Base-by-base conservation (phyloP, 2,113 vertebrate species). In the Rallus limicola region DNA sequence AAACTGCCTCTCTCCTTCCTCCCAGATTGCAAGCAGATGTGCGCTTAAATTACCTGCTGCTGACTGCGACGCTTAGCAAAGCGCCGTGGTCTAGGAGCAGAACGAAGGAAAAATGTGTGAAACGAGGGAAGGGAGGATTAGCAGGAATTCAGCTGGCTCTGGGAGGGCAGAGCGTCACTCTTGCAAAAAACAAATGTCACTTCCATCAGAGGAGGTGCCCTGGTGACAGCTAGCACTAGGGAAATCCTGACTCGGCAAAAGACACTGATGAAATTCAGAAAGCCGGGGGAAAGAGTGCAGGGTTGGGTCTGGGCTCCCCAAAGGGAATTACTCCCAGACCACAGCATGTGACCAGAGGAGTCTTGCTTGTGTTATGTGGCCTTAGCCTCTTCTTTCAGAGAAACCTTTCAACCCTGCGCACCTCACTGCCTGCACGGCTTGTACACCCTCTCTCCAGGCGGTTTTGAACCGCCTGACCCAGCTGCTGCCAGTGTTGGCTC, bases 21-120 rank as follows among this genome's bases (percentile, higher is more conserved):
- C 68, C 64, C 97, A 96, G 95, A 97, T 95, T 95, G 95, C 96
- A 97, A 97, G 96, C 96, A 97, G 97, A 97, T 95, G 97, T 97
- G 93, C 71, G 82, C 52, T 88, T 94, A 86, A 93, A 93, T 94
- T 92, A 96, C 93, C 95, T 94, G 95, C 95, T 96, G 77, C 95
- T 91, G 92, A 93, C 90, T 83, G 72, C 7, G 48, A 89, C 14
- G 48, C 72, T 90, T 82, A 92, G 93, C 28, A 10, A 93, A 92
- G 80, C 4, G 3, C 90, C 4, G 2, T 59, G 78, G 79, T 85
- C 81, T 68, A 91, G 93, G 74, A 90, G 82, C 58, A 83, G 89
- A 83, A 82, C 0, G 88, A 90, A 88, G 75, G 13, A 94, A 96
- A 95, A 96, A 88, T 53, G 94, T 90, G 91, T 76, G 42, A 95